These are phyloP conservation scores for Hirudo medicinalis DNA, from an alignment of 1,140 invertebrate genomes.

Conservation along the genomic window DNA sequence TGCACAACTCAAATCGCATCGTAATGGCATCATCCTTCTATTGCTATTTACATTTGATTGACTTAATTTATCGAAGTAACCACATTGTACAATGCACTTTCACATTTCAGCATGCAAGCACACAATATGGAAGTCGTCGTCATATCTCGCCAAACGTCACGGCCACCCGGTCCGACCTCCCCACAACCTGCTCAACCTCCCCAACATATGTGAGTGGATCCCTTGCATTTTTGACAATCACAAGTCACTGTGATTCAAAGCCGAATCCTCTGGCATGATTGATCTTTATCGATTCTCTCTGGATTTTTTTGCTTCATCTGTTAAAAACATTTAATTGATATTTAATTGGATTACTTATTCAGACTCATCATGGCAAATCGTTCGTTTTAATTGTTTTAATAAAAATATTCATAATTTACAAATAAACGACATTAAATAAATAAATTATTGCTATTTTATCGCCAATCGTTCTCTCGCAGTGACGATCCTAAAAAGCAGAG, in stretches of 20 bases:
- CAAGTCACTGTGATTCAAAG: too few species aligned
- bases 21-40: background rate
- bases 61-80: background rate
- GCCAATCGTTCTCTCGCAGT: conserved; percentile 40
- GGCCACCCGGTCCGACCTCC: conserved; percentile 21
- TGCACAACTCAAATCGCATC: too few species aligned
- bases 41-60: background rate
- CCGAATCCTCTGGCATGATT: too few species aligned
- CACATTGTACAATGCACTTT: background rate
- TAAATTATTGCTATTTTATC: background rate
- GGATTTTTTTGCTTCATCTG: too few species aligned
- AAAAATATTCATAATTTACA: too few species aligned
- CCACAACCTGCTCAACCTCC: conserved; percentile 25
- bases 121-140: conserved; percentile 3
- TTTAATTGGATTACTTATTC: too few species aligned
- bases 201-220: conserved; percentile 27
- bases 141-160: conserved; percentile 15
- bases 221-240: too few species aligned
- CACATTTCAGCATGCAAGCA: background rate
- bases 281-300: too few species aligned
- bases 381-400: too few species aligned
- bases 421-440: too few species aligned
- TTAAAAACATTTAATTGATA: too few species aligned
- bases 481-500: conserved; percentile 53
- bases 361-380: too few species aligned